Percentiles rank a stretch among this genome's conserved stretches.
These are phyloP conservation scores for Drosophila neocordata DNA, from an alignment of 1,140 invertebrate species.

Conservation along the genomic window DNA sequence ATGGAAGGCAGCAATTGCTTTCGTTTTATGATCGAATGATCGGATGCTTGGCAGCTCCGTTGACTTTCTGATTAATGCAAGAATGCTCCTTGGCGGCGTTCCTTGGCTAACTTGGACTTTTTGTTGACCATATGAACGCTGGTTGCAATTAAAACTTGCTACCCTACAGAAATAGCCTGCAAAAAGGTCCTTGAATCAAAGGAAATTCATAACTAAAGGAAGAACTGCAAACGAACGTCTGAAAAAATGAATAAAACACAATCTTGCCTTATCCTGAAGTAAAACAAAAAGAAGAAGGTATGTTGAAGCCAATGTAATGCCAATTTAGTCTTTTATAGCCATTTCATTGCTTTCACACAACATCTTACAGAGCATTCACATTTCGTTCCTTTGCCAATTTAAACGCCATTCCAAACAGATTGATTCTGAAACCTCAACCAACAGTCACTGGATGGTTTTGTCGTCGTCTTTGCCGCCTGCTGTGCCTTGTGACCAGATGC, in stretches of 20 bases:
- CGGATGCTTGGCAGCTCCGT: conserved; percentile 75
- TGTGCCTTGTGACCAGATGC: conserved; percentile 51
- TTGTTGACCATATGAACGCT: conserved; percentile 24
- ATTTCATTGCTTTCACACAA: background rate
- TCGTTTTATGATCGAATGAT: conserved; percentile 71
- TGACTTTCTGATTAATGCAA: conserved; percentile 81
- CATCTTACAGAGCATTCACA: conserved; percentile 4
- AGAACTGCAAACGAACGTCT: too few relatives aligned
- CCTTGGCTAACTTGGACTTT: conserved; percentile 43
- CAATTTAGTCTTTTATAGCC: background rate
- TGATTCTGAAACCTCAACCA: conserved; percentile 16
- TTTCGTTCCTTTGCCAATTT: conserved; percentile 7
- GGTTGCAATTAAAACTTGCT: conserved; percentile 69
- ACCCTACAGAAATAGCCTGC: conserved; percentile 29
- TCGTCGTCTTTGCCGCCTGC: conserved; percentile 50
- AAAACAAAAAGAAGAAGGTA: too few relatives aligned
- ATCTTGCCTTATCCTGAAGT: too few relatives aligned
- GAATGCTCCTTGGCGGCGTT: conserved; percentile 72
- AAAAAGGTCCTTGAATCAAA: conserved; percentile 22
- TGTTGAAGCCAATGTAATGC: background rate
- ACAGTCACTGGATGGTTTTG: background rate
- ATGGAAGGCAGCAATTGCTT: conserved; percentile 69
- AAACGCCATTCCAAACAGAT: conserved; percentile 15
- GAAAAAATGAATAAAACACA: too few relatives aligned
- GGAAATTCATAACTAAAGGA: too few relatives aligned